Evolutionary conservation across 2,797 vertebrate genomes (phyloP).

Genomic region (Rhynchotus rufescens): DNA sequence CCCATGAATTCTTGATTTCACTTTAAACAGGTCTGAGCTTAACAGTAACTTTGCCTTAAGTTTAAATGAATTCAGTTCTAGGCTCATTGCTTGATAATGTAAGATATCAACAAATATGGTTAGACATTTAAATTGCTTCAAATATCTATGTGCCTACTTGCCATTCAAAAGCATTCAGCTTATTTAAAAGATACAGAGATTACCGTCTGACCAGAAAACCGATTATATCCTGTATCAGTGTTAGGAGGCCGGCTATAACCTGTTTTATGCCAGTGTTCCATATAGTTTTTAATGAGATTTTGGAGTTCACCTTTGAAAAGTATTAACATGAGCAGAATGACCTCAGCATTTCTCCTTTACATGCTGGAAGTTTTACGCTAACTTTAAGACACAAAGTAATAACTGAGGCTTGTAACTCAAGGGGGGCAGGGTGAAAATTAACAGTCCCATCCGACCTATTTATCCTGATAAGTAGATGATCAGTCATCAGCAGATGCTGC

Average conservation of each 20-base stretch:
- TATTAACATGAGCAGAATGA: not conserved
- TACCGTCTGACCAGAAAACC: not conserved
- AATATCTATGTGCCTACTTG: not conserved
- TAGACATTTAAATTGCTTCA: not conserved
- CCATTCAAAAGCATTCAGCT: not conserved
- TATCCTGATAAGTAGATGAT: conserved; percentile 66
- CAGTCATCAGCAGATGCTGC: conserved; percentile 70
- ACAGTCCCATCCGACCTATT: conserved; percentile 67
- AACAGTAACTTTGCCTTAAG: not conserved
- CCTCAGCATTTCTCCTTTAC: not conserved
- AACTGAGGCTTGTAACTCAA: not conserved
- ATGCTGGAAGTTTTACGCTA: not conserved
- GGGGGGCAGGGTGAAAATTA: not conserved
- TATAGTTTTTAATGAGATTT: not conserved
- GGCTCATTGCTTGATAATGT: not conserved
- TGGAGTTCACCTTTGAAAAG: not conserved
- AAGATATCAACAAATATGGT: not conserved
- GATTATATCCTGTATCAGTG: not conserved
- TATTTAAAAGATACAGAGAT: not conserved
- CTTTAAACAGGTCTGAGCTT: not conserved
- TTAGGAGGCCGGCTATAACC: not conserved
- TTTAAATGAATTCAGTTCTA: not conserved
- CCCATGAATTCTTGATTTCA: not conserved
- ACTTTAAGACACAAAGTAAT: not conserved
- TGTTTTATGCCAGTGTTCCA: not conserved